These are phyloP conservation scores for Acrobasis repandana DNA, from an alignment of 2,888 invertebrate species.

Conservation along the genomic window DNA sequence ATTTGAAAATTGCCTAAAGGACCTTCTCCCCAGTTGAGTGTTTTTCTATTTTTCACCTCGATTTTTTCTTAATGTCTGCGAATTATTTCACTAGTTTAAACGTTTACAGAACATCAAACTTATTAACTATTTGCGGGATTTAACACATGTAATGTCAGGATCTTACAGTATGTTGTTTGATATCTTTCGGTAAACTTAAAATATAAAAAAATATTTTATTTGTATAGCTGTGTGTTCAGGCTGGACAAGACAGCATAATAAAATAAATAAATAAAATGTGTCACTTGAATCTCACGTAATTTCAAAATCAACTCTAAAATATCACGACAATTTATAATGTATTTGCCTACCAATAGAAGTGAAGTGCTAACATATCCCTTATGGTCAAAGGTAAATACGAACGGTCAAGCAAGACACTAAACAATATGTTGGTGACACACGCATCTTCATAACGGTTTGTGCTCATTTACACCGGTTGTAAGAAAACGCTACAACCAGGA, in stretches of 20 bases:
- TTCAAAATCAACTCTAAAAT: constrained; percentile 5
- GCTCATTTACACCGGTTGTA: constrained; percentile 62
- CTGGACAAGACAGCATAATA: not conserved
- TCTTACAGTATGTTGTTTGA: too few relatives aligned
- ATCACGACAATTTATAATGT: not conserved
- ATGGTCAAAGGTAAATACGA: constrained; percentile 54
- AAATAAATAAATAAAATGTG: too few relatives aligned
- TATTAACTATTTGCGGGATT: too few relatives aligned
- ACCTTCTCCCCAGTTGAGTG: too few relatives aligned
- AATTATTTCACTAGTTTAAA: too few relatives aligned
- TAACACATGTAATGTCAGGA: too few relatives aligned
- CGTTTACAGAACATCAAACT: too few relatives aligned
- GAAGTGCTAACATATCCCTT: constrained; percentile 28
- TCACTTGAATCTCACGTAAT: not conserved
- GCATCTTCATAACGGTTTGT: constrained; percentile 65
- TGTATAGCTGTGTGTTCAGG: too few relatives aligned
- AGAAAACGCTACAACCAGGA: constrained; percentile 31
- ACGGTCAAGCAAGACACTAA: constrained; percentile 42
- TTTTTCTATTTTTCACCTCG: too few relatives aligned
- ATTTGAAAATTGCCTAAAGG: not conserved
- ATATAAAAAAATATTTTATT: too few relatives aligned
- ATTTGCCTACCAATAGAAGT: not conserved
- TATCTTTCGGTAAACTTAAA: too few relatives aligned
- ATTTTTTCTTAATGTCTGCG: too few relatives aligned
- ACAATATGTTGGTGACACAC: constrained; percentile 71